Conservation (phyloP, 1,140 invertebrate genomes). For the Zaprionus taronus region DNA sequence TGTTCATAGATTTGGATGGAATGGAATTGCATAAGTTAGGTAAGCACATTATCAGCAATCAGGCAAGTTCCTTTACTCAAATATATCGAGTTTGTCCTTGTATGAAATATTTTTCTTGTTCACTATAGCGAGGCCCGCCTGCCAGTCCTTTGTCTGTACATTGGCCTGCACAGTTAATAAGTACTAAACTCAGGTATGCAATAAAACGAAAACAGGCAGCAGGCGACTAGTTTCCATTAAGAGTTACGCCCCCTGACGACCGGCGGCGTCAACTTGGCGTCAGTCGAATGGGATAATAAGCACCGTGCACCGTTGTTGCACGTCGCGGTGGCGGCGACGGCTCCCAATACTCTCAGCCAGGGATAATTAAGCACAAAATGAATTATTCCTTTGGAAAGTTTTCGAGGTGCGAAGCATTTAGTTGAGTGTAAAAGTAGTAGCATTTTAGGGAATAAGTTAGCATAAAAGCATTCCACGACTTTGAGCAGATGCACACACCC, state of each 20-base stretch:
- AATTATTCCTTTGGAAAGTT: slow-evolving; percentile 6
- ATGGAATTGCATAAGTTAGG: too few species aligned
- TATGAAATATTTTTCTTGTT: background rate
- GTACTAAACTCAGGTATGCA: slow-evolving; percentile 44
- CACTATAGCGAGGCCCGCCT: background rate
- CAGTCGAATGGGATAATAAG: slow-evolving; percentile 72
- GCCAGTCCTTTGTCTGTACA: slow-evolving; percentile 9
- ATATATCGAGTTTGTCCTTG: too few species aligned
- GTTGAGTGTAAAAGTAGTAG: background rate
- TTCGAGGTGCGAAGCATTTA: slow-evolving; percentile 6
- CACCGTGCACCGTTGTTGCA: slow-evolving; percentile 24
- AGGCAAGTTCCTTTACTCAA: too few species aligned
- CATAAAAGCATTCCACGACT: background rate
- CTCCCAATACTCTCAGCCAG: background rate
- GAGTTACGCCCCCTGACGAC: slow-evolving; percentile 43
- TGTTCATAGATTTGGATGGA: too few species aligned
- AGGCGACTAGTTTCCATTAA: slow-evolving; percentile 52
- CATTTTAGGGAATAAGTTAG: background rate
- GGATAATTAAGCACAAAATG: slow-evolving; percentile 16
- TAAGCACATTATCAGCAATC: too few species aligned
- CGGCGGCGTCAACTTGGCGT: slow-evolving; percentile 73
- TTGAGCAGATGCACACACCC: slow-evolving; percentile 11
- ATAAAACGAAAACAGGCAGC: slow-evolving; percentile 37
- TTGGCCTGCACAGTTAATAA: slow-evolving; percentile 18
- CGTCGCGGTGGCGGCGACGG: slow-evolving; percentile 47